Evolutionary conservation across 2,888 invertebrate species (phyloP).

Genomic region (Brachynemurus nebulosus): DNA sequence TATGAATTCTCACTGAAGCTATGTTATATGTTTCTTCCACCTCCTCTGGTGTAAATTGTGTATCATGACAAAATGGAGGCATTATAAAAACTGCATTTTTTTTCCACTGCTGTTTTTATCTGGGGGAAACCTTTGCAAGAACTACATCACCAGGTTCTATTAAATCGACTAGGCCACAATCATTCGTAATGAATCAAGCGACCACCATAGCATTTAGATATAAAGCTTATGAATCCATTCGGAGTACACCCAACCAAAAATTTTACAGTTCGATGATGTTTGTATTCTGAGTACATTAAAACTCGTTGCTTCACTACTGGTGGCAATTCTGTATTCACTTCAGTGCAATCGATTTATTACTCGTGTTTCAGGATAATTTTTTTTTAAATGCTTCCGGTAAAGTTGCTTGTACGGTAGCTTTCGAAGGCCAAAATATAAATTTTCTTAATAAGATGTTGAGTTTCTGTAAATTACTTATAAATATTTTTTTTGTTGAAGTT

Average conservation of each 20-base stretch:
- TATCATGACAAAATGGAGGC: no score
- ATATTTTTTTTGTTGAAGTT: neutral
- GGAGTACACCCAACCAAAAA: constrained; percentile 18
- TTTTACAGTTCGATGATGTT: constrained; percentile 16
- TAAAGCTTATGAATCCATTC: constrained; percentile 16
- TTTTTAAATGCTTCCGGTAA: constrained; percentile 17
- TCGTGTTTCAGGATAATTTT: constrained; percentile 13
- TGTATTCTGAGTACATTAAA: constrained; percentile 17
- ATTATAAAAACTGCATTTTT: no score
- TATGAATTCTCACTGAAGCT: no score
- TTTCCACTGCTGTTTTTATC: no score
- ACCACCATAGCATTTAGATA: constrained; percentile 18
- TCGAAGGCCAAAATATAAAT: no score
- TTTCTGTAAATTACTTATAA: no score
- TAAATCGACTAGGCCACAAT: constrained; percentile 17
- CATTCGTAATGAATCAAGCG: constrained; percentile 17
- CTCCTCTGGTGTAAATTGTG: no score
- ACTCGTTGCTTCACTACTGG: constrained; percentile 13
- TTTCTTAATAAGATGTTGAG: no score
- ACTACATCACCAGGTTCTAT: constrained; percentile 18
- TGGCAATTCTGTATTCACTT: constrained; percentile 17
- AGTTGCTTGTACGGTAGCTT: no score
- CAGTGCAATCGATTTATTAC: constrained; percentile 15
- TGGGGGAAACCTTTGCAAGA: no score
- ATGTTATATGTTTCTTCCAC: no score